Base-by-base conservation (phyloP, 2,113 vertebrate genomes). In the Otocyon megalotis region DNA sequence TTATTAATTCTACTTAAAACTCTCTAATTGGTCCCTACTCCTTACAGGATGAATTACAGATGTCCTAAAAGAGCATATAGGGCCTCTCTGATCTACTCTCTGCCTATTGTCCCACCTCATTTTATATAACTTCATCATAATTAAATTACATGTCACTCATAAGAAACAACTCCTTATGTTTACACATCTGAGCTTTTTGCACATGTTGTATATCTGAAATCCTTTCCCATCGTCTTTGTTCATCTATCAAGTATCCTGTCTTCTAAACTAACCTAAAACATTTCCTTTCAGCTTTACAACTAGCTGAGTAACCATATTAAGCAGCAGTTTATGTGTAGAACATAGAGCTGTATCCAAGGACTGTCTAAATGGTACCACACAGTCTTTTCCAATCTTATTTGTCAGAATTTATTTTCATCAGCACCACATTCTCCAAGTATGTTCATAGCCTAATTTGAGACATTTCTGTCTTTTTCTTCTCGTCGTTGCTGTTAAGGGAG, bases 211-310 rank as follows among this genome's bases (percentile, higher is more conserved):
- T 93, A 37, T 72, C 79, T 89, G 50, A 96, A 88, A 96, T 65
- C 53, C 20, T 30, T 77, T 77, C 83, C 30, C 3, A 76, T 15
- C 12, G 76, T 71, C 9, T 86, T 50, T 93, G 74, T 71, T 87
- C 86, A 93, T 13, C 24, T 87, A 10, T 82, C 58, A 86, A 95
- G 50, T 63, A 69, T 53, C 53, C 62, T 48, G 22, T 94, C 28
- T 97, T 90, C 60, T 74, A 95, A 87, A 93, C 58, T 74, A 94
- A 90, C 19, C 50, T 67, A 94, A 85, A 79, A 85, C 14, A 56
- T 37, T 77, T 77, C 77, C 53, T 95, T 86, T 82, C 54, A 87
- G 60, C 14, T 86, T 96, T 76, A 67, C 32, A 50, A 89, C 32
- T 54, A 72, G 43, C 53, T 65, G 58, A 86, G 8, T 56, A 86